Percentiles rank a stretch among this genome's conserved stretches.
Conservation (phyloP, 64 coral and sea anemone species). For the Dendrophyllia cribrosa region DNA sequence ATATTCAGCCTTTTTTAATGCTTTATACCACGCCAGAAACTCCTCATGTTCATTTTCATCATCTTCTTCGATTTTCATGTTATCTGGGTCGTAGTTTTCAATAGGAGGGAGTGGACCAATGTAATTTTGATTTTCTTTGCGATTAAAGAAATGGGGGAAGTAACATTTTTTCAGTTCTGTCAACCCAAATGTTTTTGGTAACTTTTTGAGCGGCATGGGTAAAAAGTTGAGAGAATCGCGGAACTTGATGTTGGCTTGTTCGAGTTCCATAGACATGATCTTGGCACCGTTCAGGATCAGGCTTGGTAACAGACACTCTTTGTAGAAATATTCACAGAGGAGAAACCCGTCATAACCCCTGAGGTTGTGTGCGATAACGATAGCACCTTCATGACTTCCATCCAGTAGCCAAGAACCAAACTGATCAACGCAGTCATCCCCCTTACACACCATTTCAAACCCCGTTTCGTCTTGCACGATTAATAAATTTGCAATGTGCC, state of each 20-base stretch:
- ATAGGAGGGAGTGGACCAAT: conserved; percentile 28
- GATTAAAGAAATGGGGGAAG: conserved; percentile 65
- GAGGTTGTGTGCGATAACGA: conserved; percentile 48
- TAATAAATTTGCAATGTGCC: conserved; percentile 46
- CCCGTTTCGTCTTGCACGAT: conserved; percentile 54
- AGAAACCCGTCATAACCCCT: conserved; percentile 26
- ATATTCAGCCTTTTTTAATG: background rate
- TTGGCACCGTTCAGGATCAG: conserved; percentile 58
- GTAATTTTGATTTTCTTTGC: conserved; percentile 43
- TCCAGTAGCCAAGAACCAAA: conserved; percentile 43
- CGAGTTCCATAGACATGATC: conserved; percentile 54
- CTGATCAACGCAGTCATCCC: conserved; percentile 1
- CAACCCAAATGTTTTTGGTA: conserved; percentile 75
- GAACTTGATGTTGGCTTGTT: conserved; percentile 24
- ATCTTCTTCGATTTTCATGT: background rate
- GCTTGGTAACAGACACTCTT: conserved; percentile 44
- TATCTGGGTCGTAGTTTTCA: conserved; percentile 46
- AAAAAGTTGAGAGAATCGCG: conserved; percentile 54
- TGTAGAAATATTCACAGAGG: conserved; percentile 48
- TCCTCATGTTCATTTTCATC: background rate
- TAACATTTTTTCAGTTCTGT: conserved; percentile 47
- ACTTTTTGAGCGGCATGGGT: conserved; percentile 26
- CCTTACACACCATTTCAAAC: conserved; percentile 36
- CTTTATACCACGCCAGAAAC: conserved; percentile 36
- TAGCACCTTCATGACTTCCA: conserved; percentile 6